Base-by-base conservation (phyloP, 2,888 invertebrate genomes). In the Hydriomena furcata region DNA sequence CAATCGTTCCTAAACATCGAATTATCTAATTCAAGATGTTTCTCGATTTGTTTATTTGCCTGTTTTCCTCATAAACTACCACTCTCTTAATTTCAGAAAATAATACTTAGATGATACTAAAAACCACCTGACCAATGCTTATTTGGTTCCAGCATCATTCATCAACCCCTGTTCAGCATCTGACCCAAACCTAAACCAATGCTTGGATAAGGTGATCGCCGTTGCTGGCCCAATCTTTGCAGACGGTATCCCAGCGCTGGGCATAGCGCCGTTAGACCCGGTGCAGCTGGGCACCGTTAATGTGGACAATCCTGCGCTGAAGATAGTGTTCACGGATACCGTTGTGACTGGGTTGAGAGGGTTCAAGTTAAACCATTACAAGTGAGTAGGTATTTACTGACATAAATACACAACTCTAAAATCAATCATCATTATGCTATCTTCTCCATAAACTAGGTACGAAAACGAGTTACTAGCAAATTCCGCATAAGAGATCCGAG, bases 201-300 rank as follows among this genome's bases (percentile, higher is more conserved):
- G 91, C 58, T 70, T 87, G 7, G 76, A 84, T 62, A 71, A 76
- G 24, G 76, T 75, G 34, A 82, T 89, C 48, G 17, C 65, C 0
- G 53, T 51, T 0, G 82, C 75, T 0, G 84, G 86, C 0, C 68
- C 82, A 0, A 65, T 61, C 57, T 91, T 91, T 72, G 76, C 83
- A 0, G 79, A 82, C 20, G 91, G 91, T 5, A 84, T 90, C 59
- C 90, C 91, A 1, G 88, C 75, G 65, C 71, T 91, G 54, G 85
- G 85, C 52, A 80, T 92, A 45, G 89, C 89, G 0, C 73, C 84
- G 0, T 64, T 91, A 40, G 91, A 91, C 68, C 92, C 92, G 0
- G 82, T 88, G 25, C 65, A 82, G 37, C 68, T 92, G 30, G 91
- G 90, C 13, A 87, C 76, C 1, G 81, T 91, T 12, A 70, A 79